Evolutionary conservation across 2,113 vertebrate genomes (phyloP).

Genomic region (Arizona elegans): DNA sequence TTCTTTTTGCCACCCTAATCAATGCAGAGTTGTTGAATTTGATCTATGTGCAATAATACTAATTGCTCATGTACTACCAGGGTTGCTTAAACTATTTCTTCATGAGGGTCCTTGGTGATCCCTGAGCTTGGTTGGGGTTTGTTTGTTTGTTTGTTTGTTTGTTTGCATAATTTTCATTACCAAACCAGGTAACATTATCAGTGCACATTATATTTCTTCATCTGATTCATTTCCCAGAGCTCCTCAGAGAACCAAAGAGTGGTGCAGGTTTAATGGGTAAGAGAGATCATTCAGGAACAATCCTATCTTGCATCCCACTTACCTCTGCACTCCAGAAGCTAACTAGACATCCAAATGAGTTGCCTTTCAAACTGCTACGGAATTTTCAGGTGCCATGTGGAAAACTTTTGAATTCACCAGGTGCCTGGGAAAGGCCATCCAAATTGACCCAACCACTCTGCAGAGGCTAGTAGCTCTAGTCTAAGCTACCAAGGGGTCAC

Average conservation of each 20-base stretch:
- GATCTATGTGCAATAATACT: background rate
- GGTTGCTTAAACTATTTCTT: background rate
- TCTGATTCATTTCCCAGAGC: background rate
- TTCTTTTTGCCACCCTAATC: background rate
- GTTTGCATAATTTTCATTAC: background rate
- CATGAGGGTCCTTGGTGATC: background rate
- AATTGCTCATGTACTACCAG: background rate
- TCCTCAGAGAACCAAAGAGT: background rate
- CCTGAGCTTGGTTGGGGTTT: background rate
- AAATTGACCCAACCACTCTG: background rate
- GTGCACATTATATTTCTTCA: background rate
- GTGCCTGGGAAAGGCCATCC: background rate
- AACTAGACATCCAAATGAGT: background rate
- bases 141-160: background rate
- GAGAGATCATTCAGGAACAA: background rate
- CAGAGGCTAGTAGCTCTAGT: background rate
- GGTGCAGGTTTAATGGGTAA: background rate
- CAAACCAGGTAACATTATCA: background rate
- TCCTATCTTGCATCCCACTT: background rate
- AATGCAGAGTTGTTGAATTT: background rate
- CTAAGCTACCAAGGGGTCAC: background rate
- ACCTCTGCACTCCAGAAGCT: background rate
- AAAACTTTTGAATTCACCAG: background rate
- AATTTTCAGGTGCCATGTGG: background rate
- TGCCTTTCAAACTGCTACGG: background rate